Evolutionary conservation across 2,113 vertebrate species (phyloP).

Genomic region (Paradisaea rubra): DNA sequence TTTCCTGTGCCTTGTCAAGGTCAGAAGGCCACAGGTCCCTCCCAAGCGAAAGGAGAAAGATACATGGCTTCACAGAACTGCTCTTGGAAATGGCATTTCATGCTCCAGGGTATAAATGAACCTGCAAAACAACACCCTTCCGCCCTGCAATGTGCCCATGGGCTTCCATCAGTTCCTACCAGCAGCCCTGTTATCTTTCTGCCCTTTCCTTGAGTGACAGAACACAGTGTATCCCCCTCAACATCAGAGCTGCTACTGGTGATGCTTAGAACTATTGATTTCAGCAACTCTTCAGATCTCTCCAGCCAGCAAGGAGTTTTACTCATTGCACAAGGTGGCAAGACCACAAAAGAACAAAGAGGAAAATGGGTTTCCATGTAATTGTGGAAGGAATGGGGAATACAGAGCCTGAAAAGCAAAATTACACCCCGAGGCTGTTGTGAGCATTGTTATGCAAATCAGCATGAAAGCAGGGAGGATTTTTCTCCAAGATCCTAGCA

Average conservation of each 20-base stretch:
- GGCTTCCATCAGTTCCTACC: background rate
- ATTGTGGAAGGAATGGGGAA: conserved; percentile 24
- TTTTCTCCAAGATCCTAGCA: background rate
- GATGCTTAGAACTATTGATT: background rate
- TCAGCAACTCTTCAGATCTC: background rate
- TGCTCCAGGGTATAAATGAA: background rate
- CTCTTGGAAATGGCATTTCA: background rate
- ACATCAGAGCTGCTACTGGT: background rate
- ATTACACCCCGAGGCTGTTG: conserved; percentile 38
- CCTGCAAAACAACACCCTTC: background rate
- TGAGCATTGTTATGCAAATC: conserved; percentile 56
- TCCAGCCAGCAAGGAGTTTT: background rate
- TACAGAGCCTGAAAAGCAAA: conserved; percentile 27
- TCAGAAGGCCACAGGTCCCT: conserved; percentile 13
- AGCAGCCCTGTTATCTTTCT: background rate
- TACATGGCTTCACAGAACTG: background rate
- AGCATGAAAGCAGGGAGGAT: background rate
- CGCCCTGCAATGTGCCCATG: background rate
- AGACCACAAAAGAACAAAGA: background rate
- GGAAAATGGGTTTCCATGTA: conserved; percentile 13
- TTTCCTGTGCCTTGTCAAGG: conserved; percentile 24
- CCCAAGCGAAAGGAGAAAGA: background rate
- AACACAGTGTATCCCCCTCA: background rate
- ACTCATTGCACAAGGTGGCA: background rate
- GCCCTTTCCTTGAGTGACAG: background rate